These are phyloP conservation scores for Chloebia gouldiae DNA, from an alignment of 2,113 vertebrate genomes.

Conservation along the genomic window DNA sequence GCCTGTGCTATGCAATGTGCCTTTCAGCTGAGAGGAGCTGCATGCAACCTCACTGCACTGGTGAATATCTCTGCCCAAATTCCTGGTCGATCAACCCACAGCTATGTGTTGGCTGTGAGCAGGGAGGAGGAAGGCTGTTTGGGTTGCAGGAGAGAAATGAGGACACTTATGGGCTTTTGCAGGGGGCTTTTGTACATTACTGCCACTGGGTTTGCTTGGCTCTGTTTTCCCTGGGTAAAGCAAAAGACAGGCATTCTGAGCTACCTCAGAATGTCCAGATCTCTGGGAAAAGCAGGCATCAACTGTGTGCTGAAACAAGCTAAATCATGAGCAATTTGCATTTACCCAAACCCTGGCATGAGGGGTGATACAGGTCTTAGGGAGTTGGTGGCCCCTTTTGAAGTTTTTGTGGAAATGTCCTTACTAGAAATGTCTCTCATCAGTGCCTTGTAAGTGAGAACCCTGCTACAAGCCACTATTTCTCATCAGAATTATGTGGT, in stretches of 20 bases:
- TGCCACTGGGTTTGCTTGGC: not conserved
- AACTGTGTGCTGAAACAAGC: not conserved
- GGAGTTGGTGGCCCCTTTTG: not conserved
- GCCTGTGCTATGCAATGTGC: not conserved
- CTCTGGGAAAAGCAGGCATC: not conserved
- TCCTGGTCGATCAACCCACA: not conserved
- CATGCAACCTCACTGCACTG: not conserved
- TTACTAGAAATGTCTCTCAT: not conserved
- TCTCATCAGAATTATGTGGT: not conserved
- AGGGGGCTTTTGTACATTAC: not conserved
- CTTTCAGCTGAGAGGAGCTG: not conserved
- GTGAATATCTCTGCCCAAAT: not conserved
- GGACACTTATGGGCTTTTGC: not conserved
- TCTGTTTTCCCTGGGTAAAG: not conserved
- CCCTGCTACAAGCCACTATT: not conserved
- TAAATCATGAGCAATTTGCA: not conserved
- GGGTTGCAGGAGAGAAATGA: not conserved
- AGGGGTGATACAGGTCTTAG: not conserved
- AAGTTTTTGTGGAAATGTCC: slow-evolving; percentile 6
- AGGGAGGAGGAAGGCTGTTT: not conserved
- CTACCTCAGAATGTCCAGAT: not conserved
- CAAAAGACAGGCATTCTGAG: not conserved
- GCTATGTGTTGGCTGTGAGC: not conserved
- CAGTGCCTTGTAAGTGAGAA: not conserved
- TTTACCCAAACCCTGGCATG: not conserved